Evolutionary conservation across 92 coral and sea anemone species (phyloP).

Genomic region (Blastomussa wellsi): DNA sequence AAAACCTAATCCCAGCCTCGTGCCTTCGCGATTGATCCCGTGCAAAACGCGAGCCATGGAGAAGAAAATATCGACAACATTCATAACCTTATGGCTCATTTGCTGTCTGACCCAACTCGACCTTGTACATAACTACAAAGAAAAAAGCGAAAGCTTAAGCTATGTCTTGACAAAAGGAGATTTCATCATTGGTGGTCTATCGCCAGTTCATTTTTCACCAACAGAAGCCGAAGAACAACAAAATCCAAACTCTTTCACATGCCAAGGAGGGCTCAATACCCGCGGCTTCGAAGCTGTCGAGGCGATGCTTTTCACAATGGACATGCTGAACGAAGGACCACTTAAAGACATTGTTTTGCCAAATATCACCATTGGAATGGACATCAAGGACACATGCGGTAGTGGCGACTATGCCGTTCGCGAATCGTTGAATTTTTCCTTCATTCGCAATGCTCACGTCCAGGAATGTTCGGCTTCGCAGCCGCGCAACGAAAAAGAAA

Average conservation of each 20-base stretch:
- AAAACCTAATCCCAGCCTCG: not conserved
- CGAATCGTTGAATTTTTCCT: slow-evolving; percentile 82
- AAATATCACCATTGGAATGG: slow-evolving; percentile 82
- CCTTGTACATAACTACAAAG: slow-evolving; percentile 14
- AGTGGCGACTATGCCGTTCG: slow-evolving; percentile 87
- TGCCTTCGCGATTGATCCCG: not conserved
- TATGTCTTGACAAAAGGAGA: slow-evolving; percentile 75
- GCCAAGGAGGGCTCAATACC: slow-evolving; percentile 76
- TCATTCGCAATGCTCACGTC: slow-evolving; percentile 71
- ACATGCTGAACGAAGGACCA: slow-evolving; percentile 77
- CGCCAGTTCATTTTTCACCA: slow-evolving; percentile 90
- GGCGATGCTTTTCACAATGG: slow-evolving; percentile 86
- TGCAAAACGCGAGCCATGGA: not conserved
- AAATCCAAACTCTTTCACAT: slow-evolving; percentile 62
- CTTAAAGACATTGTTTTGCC: slow-evolving; percentile 78
- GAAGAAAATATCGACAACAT: not conserved
- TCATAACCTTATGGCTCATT: not conserved
- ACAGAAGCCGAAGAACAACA: slow-evolving; percentile 64
- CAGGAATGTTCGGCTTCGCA: slow-evolving; percentile 54
- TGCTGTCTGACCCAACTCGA: slow-evolving; percentile 3
- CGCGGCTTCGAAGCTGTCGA: slow-evolving; percentile 93
- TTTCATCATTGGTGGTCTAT: slow-evolving; percentile 85
- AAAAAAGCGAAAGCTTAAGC: slow-evolving; percentile 46
- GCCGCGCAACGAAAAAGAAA: slow-evolving; percentile 28
- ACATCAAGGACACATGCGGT: slow-evolving; percentile 86